These are phyloP conservation scores for Scyliorhinus canicula DNA, from an alignment of 2,797 vertebrate species.

Conservation along the genomic window DNA sequence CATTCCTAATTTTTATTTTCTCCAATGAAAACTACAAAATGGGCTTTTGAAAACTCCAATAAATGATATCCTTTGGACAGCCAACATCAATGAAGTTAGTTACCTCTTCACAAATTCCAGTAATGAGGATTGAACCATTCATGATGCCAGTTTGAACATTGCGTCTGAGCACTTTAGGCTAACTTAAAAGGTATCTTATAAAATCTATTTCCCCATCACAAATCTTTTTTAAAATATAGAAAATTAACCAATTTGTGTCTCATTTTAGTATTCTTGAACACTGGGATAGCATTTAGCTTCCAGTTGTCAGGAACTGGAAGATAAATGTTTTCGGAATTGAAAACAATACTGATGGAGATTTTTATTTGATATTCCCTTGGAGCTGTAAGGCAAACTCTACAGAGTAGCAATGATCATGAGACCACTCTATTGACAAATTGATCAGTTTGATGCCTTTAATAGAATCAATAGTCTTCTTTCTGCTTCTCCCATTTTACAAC, in stretches of 20 bases:
- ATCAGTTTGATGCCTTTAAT: neutral
- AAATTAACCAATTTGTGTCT: neutral
- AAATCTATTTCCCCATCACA: neutral
- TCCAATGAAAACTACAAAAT: neutral
- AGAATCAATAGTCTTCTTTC: neutral
- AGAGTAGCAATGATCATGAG: neutral
- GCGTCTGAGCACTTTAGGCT: neutral
- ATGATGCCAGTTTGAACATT: neutral
- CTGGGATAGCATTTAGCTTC: neutral
- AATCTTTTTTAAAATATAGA: neutral
- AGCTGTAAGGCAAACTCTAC: neutral
- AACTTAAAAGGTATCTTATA: neutral
- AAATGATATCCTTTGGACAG: neutral
- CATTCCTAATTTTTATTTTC: neutral
- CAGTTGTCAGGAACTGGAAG: neutral
- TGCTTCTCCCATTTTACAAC: no score
- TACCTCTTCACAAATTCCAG: neutral
- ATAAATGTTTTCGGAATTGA: neutral
- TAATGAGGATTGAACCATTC: neutral
- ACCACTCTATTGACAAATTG: neutral
- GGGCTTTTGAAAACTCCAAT: neutral
- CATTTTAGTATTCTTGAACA: neutral
- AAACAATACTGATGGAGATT: neutral
- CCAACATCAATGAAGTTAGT: neutral
- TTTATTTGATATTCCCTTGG: neutral